Evolutionary conservation across 2,888 invertebrate species (phyloP).

Genomic region (Eupithecia vulgata): DNA sequence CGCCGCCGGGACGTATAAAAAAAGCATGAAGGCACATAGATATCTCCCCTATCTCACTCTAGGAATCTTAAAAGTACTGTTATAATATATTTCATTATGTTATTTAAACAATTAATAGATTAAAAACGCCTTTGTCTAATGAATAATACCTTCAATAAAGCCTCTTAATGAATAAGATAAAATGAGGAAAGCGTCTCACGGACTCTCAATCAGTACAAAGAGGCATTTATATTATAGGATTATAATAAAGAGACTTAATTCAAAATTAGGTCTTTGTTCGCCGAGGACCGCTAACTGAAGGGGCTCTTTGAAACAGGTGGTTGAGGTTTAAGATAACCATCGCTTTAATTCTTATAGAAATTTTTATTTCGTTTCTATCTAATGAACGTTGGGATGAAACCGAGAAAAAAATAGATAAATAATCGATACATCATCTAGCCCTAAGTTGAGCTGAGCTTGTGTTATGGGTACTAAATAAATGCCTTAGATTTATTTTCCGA

Average conservation of each 20-base stretch:
- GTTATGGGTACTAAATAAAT: too few species aligned
- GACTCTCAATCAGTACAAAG: constrained; percentile 34
- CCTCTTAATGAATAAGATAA: constrained; percentile 34
- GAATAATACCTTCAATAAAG: constrained; percentile 9
- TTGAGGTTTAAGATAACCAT: constrained; percentile 11
- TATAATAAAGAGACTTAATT: constrained; percentile 39
- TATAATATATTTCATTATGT: neutral
- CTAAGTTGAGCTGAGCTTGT: too few species aligned
- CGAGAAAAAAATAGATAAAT: too few species aligned
- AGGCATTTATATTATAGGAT: constrained; percentile 39
- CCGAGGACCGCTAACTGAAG: constrained; percentile 22
- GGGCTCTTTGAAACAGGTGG: constrained; percentile 25
- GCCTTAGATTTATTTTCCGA: too few species aligned
- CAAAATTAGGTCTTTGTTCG: constrained; percentile 40
- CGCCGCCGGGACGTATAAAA: too few species aligned
- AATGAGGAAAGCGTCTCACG: constrained; percentile 30
- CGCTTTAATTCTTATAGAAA: neutral
- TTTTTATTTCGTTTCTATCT: neutral
- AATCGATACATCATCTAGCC: too few species aligned
- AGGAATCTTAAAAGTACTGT: too few species aligned
- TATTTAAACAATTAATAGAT: neutral
- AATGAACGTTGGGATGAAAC: too few species aligned
- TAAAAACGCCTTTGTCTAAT: constrained; percentile 3
- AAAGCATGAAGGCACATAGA: too few species aligned
- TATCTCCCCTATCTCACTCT: too few species aligned